Base-by-base conservation (phyloP, 2,888 invertebrate species). In the Cryptocheilus praepositus region DNA sequence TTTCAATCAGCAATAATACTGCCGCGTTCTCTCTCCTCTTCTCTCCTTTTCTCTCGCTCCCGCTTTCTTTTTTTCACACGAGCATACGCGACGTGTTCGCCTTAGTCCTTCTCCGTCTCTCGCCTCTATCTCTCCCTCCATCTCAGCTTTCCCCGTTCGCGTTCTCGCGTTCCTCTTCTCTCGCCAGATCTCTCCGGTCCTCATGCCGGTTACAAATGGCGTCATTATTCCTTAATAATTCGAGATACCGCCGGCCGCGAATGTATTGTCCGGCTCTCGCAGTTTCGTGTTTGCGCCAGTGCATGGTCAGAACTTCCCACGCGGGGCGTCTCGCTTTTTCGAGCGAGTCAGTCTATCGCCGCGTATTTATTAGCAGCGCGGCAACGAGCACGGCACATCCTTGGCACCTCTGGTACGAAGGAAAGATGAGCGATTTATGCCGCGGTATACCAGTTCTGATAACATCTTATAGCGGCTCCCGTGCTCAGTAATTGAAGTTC, bases 1-100 rank as follows among this genome's bases (percentile, higher is more conserved):
- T 81, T 80, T 81, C 80, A 80, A 80, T 80, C 80, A 81, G 81
- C 74, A 81, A 81, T 81, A 80, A 80, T 79, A 77, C 73, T 73
- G 76, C 74, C 61, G 61, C 60, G 65, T 70, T 70, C 67, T 67
- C 76, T 58, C 63, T 78, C 79, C 65, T 49, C 57, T 28, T 62
- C 55, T 52, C 62, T 36, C 46, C 46, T n/a, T 36, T 53, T 45
- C 61, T 44, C 15, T 16, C 11, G n/a, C n/a, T n/a, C n/a, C n/a
- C n/a, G n/a, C n/a, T n/a, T 62, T 22, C 22, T 44, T 28, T 57
- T 52, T 36, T 36, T 36, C 36, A 36, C 36, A 36, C 36, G 36
- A 36, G 36, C 36, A 36, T 36, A 36, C 36, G 36, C 36, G 11
- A 36, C 36, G 36, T 36, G 36, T 36, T 36, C 36, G 36, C 49